phyloP scores from a whole-genome alignment of 2,113 vertebrate genomes.

The Falcunculus frontatus region DNA sequence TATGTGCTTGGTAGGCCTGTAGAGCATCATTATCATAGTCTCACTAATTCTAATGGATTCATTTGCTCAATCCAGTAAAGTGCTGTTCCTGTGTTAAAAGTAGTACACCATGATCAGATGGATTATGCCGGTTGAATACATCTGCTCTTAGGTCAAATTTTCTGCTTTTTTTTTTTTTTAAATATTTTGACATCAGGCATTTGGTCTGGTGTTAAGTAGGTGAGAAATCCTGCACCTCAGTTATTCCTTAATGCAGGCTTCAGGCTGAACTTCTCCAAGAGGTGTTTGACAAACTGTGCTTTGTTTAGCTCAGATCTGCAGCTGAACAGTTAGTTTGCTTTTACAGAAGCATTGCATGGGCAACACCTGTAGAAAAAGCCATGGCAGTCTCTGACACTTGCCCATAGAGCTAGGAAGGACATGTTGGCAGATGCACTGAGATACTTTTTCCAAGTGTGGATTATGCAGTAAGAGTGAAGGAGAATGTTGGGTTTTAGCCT shows the following conservation, averaged over 20 bases:
- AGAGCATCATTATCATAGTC: neutral
- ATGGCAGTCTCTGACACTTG: neutral
- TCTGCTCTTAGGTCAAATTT: neutral
- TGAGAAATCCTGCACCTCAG: neutral
- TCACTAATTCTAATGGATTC: neutral
- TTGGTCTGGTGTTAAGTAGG: neutral
- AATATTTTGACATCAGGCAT: neutral
- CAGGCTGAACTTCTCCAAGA: neutral
- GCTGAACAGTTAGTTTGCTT: neutral
- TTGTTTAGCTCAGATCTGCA: neutral
- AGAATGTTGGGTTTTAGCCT: neutral
- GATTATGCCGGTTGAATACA: neutral
- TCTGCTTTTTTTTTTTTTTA: neutral
- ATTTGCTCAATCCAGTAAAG: neutral
- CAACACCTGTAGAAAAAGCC: neutral
- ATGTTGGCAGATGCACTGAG: neutral
- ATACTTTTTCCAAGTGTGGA: neutral
- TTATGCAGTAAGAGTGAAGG: neutral
- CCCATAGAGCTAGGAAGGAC: neutral
- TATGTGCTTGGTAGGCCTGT: neutral
- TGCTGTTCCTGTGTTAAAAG: neutral
- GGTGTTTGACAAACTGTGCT: neutral
- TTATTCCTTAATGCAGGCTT: neutral
- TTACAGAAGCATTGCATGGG: neutral
- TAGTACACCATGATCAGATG: neutral